Base-by-base conservation (phyloP, 2,888 invertebrate genomes). In the Eupithecia dodoneata region DNA sequence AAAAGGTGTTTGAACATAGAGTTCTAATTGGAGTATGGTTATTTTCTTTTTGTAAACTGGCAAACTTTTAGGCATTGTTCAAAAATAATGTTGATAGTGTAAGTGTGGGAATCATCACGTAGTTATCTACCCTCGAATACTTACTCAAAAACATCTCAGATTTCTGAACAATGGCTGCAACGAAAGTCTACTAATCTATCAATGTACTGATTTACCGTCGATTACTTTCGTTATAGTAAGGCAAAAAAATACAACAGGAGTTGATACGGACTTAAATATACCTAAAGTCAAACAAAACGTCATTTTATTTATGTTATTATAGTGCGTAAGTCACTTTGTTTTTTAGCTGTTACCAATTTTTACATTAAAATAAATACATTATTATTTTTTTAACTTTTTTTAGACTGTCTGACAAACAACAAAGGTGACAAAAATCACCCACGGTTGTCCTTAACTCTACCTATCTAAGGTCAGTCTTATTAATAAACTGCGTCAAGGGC, bases 401-500 rank as follows among this genome's bases (percentile, higher is more conserved):
- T 59, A 59, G 52, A 59, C 59, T 3, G 59, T 13, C 2, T 42
- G 67, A 67, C 44, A 67, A 45, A 69, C 44, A 69, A 45, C 45
- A 69, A 45, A 45, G 45, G 45, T 69, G 67, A 69, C 67, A 69
- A 18, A n/a, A 42, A 42, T 69, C 44, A 45, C 67, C 67, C 67
- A 69, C 67, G 67, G 44, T 12, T 69, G 75, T 52, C 75, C 78
- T 78, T 75, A 73, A 73, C 75, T 73, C 75, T 78, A 73, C 71
- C 73, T 59, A 67, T 67, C 78, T 73, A 30, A 78, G 78, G 78
- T 75, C 75, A 55, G 71, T 65, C 41, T 18, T 66, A 73, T 66
- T 66, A 45, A 77, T 77, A 75, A 70, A 49, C 65, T 65, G 10
- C 69, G 63, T 71, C 59, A 72, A 73, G 71, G 71, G 75, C 49